Base-by-base conservation (phyloP, 2,797 vertebrate species). In the Pampus argenteus region DNA sequence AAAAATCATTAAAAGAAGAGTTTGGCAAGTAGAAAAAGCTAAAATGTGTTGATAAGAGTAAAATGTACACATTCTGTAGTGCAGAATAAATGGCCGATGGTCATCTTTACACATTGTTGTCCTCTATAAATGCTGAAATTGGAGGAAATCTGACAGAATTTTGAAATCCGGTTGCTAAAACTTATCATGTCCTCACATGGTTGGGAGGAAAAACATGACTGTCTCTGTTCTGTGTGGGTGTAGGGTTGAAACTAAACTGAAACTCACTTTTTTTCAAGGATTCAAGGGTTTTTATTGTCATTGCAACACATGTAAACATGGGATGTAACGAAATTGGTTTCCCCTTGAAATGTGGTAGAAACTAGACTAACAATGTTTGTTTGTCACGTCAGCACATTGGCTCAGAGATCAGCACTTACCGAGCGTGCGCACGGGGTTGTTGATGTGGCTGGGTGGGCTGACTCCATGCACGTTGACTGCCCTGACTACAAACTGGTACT, bases 401-500 rank as follows among this genome's bases (percentile, higher is more conserved):
- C 29, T 57, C 31, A 17, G 38, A 68, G 51, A 49, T 74, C 22
- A 22, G 49, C 40, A 13, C 96, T 97, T 90, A 99, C 97, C 82
- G 8, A 95, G 92, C 0, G 96, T 99, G 78, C 88, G 93, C 74
- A 96, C 76, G 0, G 93, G 64, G 6, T 87, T 90, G 0, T 96
- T 99, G 6, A 96, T 94, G 52, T 73, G 23, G 50, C 98, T 98
- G 66, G 94, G 94, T 0, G 92, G 88, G 74, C 98, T 97, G 26
- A 92, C 82, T 57, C 97, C 98, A 0, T 95, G 94, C 26, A 86
- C 51, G 73, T 97, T 99, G 52, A 94, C 89, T 0, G 97, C 95
- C 87, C 95, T 92, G 66, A 98, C 84, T 0, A 97, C 93, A 91
- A 99, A 99, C 92, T 96, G 97, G 82, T 99, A 99, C 78, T 94